These are phyloP conservation scores for Nephrocerus scutellatus DNA, from an alignment of 2,888 invertebrate species.

Conservation along the genomic window DNA sequence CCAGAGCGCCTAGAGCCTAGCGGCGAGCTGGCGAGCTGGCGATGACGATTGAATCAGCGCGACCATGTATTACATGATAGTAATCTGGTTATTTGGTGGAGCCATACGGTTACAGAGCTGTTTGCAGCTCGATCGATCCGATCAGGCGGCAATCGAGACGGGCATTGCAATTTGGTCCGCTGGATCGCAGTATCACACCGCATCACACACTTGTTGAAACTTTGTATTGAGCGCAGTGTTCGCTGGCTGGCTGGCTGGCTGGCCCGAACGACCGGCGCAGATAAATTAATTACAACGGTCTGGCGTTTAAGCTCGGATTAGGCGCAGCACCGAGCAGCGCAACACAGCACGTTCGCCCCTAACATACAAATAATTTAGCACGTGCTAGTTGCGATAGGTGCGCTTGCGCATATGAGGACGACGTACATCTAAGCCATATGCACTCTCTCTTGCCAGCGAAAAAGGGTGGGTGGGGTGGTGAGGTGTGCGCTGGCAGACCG, in stretches of 20 bases:
- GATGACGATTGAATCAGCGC: conserved; percentile 20
- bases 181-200: neutral
- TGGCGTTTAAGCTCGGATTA: conserved; percentile 16
- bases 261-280: conserved; percentile 15
- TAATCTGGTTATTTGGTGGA: too few species aligned
- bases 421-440: too few species aligned
- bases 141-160: conserved; percentile 18
- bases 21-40: too few species aligned
- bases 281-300: conserved; percentile 22
- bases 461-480: too few species aligned
- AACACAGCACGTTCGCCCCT: too few species aligned
- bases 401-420: too few species aligned
- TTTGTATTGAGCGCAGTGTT: conserved; percentile 10
- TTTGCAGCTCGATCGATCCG: too few species aligned
- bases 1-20: too few species aligned
- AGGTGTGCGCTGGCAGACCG: conserved; percentile 19
- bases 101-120: too few species aligned
- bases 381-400: conserved; percentile 22
- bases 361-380: conserved; percentile 23
- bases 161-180: conserved; percentile 5
- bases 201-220: neutral
- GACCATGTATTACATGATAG: conserved; percentile 23
- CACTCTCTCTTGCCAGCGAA: too few species aligned
- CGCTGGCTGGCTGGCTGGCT: conserved; percentile 10
- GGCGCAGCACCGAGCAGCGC: too few species aligned